Percentiles rank a stretch among this genome's conserved stretches.
Conservation (phyloP, 2,797 vertebrate genomes). For the Thaleichthys pacificus region DNA sequence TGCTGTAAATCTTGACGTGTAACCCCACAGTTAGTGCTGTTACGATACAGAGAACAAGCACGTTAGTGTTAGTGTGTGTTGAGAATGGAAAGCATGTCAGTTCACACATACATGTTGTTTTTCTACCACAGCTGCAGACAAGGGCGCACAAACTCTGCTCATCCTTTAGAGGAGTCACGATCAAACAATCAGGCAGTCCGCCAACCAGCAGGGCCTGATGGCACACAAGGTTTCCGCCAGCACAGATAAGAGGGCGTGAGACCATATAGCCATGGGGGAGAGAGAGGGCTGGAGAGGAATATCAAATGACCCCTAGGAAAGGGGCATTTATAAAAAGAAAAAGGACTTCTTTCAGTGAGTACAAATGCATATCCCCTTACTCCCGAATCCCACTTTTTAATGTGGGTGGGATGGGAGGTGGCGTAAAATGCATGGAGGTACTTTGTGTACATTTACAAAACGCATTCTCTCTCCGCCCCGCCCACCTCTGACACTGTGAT, state of each 20-base stretch:
- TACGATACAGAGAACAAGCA: too few relatives aligned
- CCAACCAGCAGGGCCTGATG: conserved; percentile 89
- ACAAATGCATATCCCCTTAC: conserved; percentile 26
- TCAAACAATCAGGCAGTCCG: conserved; percentile 89
- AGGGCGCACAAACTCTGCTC: conserved; percentile 69
- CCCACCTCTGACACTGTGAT: conserved; percentile 77
- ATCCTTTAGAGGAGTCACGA: conserved; percentile 82
- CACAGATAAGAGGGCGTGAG: conserved; percentile 84
- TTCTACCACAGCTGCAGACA: conserved; percentile 54
- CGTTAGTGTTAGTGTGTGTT: too few relatives aligned
- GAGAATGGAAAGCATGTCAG: neutral
- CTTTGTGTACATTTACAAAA: conserved; percentile 26
- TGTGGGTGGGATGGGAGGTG: conserved; percentile 32
- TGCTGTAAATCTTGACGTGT: too few relatives aligned
- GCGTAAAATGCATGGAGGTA: conserved; percentile 47
- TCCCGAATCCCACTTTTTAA: conserved; percentile 29
- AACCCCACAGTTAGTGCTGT: too few relatives aligned
- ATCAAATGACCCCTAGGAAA: conserved; percentile 38
- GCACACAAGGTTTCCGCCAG: conserved; percentile 93
- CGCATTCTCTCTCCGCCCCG: conserved; percentile 30
- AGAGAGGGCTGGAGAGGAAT: conserved; percentile 31
- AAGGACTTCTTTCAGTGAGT: conserved; percentile 50
- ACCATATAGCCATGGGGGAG: conserved; percentile 37
- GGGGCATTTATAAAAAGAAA: neutral
- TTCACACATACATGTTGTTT: conserved; percentile 12